Evolutionary conservation across 2,888 invertebrate species (phyloP), one percentile per base, ranked within the genome.

Genomic region (Sympetrum striolatum): DNA sequence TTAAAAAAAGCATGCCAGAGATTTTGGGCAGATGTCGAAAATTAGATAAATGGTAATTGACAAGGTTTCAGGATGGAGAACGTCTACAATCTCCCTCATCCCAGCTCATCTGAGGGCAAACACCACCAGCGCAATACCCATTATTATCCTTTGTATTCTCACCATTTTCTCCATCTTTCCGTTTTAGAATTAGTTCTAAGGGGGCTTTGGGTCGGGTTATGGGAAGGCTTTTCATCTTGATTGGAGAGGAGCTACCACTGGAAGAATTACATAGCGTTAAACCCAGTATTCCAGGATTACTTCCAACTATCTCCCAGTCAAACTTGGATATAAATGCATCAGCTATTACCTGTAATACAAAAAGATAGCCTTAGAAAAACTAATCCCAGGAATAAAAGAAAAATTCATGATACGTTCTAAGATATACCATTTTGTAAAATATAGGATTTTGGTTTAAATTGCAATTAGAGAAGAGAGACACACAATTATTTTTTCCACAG

Each of bases 141-240:
- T 48, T 37, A 37, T 60, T 37, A n/a, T 60, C 86, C 14, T 60
- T 35, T 37, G 31, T 15, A 58, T 86, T 37, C 35, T 22, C 58
- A 5, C 58, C 86, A 86, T 86, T 86, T 37, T 60, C 86, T 12
- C 37, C 86, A 86, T 86, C 86, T 37, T 86, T 86, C 39, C 60
- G 35, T 31, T 58, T 86, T 35, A 86, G 86, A 53, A 86, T 86
- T 2, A 86, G 64, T 18, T 86, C 86, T 12, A 86, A 37, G 15
- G 86, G 86, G 37, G 86, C 86, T 86, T 86, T 86, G n/a, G 86
- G 86, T 22, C 86, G 37, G 31, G 86, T 86, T 58, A 86, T 86
- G 22, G 86, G 86, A 64, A 86, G 86, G 60, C 86, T 86, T 86
- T 86, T 86, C 86, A 86, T 86, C 39, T 86, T 86, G 31, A 86